phyloP scores from a whole-genome alignment of 2,888 invertebrate species.

The Drosophila histrio region DNA sequence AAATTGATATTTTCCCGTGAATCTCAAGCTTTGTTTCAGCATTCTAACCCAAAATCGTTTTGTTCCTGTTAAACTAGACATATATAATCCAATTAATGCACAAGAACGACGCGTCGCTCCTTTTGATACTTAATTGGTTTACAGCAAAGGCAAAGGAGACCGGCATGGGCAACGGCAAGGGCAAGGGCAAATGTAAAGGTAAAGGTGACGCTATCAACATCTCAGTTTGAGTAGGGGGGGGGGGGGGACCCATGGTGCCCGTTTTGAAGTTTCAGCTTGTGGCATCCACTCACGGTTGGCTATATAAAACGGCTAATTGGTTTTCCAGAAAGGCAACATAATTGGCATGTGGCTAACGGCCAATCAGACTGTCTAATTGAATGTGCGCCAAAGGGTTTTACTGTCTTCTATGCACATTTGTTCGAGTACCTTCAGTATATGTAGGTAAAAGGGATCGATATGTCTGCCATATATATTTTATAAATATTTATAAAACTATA shows the following conservation, averaged over 20 bases:
- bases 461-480: neutral
- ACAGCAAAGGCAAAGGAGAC: slow-evolving; percentile 33
- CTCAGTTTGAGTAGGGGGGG: slow-evolving; percentile 28
- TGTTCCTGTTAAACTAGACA: slow-evolving; percentile 68
- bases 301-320: slow-evolving; percentile 68
- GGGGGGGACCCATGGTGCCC: slow-evolving; percentile 22
- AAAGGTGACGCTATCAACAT: slow-evolving; percentile 39
- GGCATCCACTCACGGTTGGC: slow-evolving; percentile 36
- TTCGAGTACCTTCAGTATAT: neutral
- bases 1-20: slow-evolving; percentile 30
- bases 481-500: neutral
- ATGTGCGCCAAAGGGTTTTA: slow-evolving; percentile 44
- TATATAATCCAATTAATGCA: slow-evolving; percentile 73
- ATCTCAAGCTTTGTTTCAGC: slow-evolving; percentile 10
- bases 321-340: slow-evolving; percentile 66
- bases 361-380: slow-evolving; percentile 62
- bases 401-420: slow-evolving; percentile 13
- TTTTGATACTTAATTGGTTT: slow-evolving; percentile 69
- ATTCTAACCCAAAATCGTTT: slow-evolving; percentile 48
- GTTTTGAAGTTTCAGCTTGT: slow-evolving; percentile 61
- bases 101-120: slow-evolving; percentile 59
- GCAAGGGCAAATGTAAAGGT: slow-evolving; percentile 13
- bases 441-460: neutral
- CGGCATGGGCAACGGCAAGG: neutral
- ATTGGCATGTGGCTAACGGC: slow-evolving; percentile 64